Base-by-base conservation (phyloP, 2,797 vertebrate species). In the Phoxinus dragarum region DNA sequence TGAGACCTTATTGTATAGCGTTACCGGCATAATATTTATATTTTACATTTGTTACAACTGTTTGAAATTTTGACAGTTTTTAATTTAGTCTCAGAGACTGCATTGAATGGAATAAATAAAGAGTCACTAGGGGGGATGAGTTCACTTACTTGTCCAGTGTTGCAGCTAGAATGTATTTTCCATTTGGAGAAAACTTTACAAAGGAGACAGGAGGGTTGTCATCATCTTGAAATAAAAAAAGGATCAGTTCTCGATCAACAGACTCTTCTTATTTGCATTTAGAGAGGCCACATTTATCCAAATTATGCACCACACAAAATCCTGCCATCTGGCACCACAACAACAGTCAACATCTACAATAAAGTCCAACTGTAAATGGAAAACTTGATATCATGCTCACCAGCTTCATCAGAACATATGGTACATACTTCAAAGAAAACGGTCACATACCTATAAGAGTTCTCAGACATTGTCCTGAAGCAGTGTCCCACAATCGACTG, bases 191-290 rank as follows among this genome's bases (percentile, higher is more conserved):
- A 90, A 99, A 99, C 90, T 99, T 99, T 90, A 99, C 98, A 56
- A 99, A 99, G 0, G 97, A 99, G 91, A 99, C 98, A 0, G 98
- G 98, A 3, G 98, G 98, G 90, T 99, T 99, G 93, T 99, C 98
- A 6, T 99, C 98, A 88, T 99, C 98, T 99, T 84, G 1, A 79
- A 40, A 84, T n/a, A 17, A 44, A 42, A 49, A 38, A 85, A 54
- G 59, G 44, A 52, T 68, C 52, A 79, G 21, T n/a, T 61, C 54
- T 27, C 79, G 5, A 36, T 34, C 73, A 59, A 71, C 59, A 81
- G 52, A 86, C 12, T 82, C 34, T 54, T 12, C 67, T 40, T 54
- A 69, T 78, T 64, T 78, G 56, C 44, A 80, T 81, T 81, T 68
- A 49, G 67, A 54, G 16, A n/a, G 34, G 8, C 44, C 34, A 54